These are phyloP conservation scores for Agrotis exclamationis DNA, from an alignment of 2,888 invertebrate species.

Conservation along the genomic window DNA sequence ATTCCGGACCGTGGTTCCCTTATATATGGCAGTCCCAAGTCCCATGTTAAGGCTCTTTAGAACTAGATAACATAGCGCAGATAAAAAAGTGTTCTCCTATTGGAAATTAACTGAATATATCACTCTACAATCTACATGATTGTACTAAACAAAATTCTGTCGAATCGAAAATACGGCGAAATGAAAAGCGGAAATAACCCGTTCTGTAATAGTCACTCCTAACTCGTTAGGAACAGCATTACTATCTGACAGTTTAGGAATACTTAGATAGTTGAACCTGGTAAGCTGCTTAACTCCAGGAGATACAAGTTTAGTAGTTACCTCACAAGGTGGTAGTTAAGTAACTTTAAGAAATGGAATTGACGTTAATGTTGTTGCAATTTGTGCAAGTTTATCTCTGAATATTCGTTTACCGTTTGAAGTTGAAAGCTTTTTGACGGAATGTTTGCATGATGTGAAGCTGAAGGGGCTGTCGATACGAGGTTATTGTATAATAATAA, in stretches of 20 bases:
- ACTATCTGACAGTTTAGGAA: constrained; percentile 9
- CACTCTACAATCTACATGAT: too few species aligned
- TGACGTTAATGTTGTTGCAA: constrained; percentile 32
- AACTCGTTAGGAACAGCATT: background rate
- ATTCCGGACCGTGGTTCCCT: too few species aligned
- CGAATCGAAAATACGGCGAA: too few species aligned
- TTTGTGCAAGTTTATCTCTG: background rate
- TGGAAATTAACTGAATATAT: too few species aligned
- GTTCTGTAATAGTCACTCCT: background rate
- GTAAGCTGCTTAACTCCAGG: constrained; percentile 39
- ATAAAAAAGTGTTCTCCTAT: too few species aligned
- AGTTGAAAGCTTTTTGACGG: background rate
- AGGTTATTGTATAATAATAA: too few species aligned
- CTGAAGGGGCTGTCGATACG: background rate
- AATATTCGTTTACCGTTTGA: constrained; percentile 6
- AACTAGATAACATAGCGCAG: too few species aligned
- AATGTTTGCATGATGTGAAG: background rate
- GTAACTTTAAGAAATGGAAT: constrained; percentile 38
- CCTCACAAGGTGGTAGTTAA: constrained; percentile 26
- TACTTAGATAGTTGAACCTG: constrained; percentile 11
- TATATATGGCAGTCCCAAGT: too few species aligned
- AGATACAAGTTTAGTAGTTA: constrained; percentile 25
- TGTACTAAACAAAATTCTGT: too few species aligned
- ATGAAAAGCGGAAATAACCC: too few species aligned
- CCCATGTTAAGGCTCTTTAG: too few species aligned